Evolutionary conservation across 2,797 vertebrate genomes (phyloP).

Genomic region (Columba guinea): DNA sequence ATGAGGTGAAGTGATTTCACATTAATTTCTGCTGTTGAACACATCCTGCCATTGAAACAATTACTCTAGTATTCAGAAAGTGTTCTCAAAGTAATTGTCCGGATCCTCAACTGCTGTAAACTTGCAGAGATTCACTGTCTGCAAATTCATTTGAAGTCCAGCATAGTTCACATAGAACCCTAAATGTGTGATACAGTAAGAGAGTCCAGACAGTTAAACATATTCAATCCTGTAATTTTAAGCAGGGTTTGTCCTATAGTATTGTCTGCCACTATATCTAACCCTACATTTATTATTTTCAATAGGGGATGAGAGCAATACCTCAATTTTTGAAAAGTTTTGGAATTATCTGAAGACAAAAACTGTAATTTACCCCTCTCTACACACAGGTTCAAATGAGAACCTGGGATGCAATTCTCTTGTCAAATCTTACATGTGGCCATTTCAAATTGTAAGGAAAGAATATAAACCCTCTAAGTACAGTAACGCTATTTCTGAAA

Average conservation of each 20-base stretch:
- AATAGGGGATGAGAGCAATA: background rate
- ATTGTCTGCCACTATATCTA: background rate
- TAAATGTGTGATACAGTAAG: background rate
- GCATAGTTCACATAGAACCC: background rate
- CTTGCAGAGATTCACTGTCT: background rate
- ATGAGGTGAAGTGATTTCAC: background rate
- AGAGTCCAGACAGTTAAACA: background rate
- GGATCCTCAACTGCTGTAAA: background rate
- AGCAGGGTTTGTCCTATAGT: background rate
- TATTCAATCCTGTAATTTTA: background rate
- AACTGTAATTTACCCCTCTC: background rate
- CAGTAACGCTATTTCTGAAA: background rate
- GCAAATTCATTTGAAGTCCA: background rate
- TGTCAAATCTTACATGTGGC: background rate
- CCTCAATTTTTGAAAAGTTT: background rate
- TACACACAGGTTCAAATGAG: background rate
- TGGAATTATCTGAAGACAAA: background rate
- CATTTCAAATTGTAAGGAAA: background rate
- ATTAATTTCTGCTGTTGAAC: slow-evolving; percentile 10
- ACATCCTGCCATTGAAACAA: background rate
- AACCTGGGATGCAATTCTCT: background rate
- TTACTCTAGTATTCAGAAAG: background rate
- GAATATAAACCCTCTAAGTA: background rate
- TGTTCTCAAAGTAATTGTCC: background rate
- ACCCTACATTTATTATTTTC: background rate